Conservation (phyloP, 2,113 vertebrate genomes). For the Ramphastos sulfuratus region DNA sequence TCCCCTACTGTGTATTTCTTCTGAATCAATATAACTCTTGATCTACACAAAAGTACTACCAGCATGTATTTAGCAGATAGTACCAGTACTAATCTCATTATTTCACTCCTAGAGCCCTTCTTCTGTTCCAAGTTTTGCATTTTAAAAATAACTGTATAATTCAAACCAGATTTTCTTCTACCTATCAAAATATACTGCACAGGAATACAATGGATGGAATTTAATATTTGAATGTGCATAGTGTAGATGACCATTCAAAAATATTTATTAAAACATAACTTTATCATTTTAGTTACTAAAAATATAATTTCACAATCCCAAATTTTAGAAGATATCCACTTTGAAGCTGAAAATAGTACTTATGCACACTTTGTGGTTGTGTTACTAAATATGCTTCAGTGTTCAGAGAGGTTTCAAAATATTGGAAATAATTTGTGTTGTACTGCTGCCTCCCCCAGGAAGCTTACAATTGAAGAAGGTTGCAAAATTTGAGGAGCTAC, state of each 20-base stretch:
- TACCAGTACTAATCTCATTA: conserved; percentile 40
- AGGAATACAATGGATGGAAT: conserved; percentile 10
- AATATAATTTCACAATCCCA: neutral
- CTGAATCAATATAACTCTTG: conserved; percentile 49
- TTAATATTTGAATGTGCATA: neutral
- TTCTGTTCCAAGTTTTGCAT: conserved; percentile 25
- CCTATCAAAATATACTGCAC: neutral
- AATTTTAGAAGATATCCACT: neutral
- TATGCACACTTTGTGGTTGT: neutral
- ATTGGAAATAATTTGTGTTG: neutral
- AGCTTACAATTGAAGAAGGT: neutral
- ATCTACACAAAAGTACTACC: conserved; percentile 15
- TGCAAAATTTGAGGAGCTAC: neutral
- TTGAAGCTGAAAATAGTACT: neutral
- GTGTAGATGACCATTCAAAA: conserved; percentile 3
- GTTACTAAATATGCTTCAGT: neutral
- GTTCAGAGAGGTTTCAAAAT: neutral
- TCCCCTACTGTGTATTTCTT: conserved; percentile 35
- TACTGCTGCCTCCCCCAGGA: neutral
- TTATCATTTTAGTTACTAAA: neutral
- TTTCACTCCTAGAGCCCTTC: conserved; percentile 20
- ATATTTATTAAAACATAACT: neutral
- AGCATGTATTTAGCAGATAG: neutral
- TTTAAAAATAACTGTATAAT: conserved; percentile 37
- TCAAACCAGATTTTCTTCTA: conserved; percentile 23